These are phyloP conservation scores for Ooceraea biroi DNA, from an alignment of 1,140 invertebrate genomes.

Conservation along the genomic window DNA sequence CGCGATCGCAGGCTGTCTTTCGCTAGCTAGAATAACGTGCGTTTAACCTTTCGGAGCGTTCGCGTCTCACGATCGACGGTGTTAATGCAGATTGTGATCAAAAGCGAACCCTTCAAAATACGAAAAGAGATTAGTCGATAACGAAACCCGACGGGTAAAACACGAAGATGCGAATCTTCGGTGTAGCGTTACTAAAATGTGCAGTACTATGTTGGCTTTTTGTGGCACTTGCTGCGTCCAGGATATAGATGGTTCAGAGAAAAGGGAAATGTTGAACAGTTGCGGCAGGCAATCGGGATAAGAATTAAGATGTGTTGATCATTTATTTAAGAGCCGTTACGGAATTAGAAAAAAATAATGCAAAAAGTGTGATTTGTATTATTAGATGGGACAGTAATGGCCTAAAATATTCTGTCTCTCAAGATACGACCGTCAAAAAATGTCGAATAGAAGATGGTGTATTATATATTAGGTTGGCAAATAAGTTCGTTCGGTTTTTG, in stretches of 20 bases:
- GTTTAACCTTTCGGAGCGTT: slow-evolving; percentile 53
- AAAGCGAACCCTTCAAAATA: slow-evolving; percentile 22
- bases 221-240: neutral
- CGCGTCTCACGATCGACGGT: slow-evolving; percentile 14
- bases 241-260: neutral
- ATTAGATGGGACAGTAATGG: too few species aligned
- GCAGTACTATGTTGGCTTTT: neutral
- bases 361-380: too few species aligned
- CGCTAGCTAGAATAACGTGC: neutral
- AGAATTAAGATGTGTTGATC: too few species aligned
- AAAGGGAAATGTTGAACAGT: neutral
- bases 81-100: slow-evolving; percentile 25
- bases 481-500: too few species aligned
- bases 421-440: too few species aligned
- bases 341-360: too few species aligned
- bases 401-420: too few species aligned
- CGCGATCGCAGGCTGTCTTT: neutral
- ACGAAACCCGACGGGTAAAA: slow-evolving; percentile 12
- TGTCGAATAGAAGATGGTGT: too few species aligned
- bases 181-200: neutral
- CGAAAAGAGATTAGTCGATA: slow-evolving; percentile 34
- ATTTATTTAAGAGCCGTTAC: too few species aligned
- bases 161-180: slow-evolving; percentile 28
- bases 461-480: too few species aligned
- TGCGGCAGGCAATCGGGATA: too few species aligned